phyloP scores from a whole-genome alignment of 2,113 vertebrate species.

The Barbus barbus region DNA sequence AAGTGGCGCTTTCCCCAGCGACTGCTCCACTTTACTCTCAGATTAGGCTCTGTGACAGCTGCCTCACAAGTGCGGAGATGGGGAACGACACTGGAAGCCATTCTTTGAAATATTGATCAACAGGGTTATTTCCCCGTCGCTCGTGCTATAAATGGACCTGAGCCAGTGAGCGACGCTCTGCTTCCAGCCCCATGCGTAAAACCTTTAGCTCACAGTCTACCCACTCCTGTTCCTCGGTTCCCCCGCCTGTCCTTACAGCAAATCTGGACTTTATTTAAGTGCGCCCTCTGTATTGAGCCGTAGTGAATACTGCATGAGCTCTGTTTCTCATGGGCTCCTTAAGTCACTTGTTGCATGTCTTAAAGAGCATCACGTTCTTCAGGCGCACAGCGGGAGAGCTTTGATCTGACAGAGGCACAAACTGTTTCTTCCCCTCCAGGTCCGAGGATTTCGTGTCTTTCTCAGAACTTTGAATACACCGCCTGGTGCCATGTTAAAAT shows the following conservation, averaged over 20 bases:
- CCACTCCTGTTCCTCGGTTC: slow-evolving; percentile 38
- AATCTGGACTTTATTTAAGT: slow-evolving; percentile 54
- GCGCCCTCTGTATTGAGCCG: slow-evolving; percentile 44
- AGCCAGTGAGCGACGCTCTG: slow-evolving; percentile 50
- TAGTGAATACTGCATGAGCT: slow-evolving; percentile 59
- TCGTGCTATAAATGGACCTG: slow-evolving; percentile 66
- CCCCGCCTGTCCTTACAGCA: slow-evolving; percentile 51
- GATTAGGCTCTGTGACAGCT: slow-evolving; percentile 52
- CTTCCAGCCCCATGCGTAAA: slow-evolving; percentile 38
- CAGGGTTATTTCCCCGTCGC: slow-evolving; percentile 69
- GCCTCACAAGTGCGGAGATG: slow-evolving; percentile 63
- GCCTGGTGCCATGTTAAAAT: neutral
- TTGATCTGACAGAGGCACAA: slow-evolving; percentile 46
- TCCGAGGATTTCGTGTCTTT: neutral
- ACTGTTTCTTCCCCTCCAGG: neutral
- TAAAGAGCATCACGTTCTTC: slow-evolving; percentile 49
- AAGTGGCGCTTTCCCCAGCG: slow-evolving; percentile 55
- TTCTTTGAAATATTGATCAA: slow-evolving; percentile 79
- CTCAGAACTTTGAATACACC: neutral
- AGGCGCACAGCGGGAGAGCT: neutral
- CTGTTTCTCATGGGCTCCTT: slow-evolving; percentile 50
- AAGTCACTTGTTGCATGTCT: slow-evolving; percentile 55
- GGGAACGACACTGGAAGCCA: slow-evolving; percentile 69
- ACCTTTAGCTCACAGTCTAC: slow-evolving; percentile 32
- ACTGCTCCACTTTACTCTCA: slow-evolving; percentile 62